These are phyloP conservation scores for Centrocercus urophasianus DNA, from an alignment of 2,113 vertebrate species.

Conservation along the genomic window DNA sequence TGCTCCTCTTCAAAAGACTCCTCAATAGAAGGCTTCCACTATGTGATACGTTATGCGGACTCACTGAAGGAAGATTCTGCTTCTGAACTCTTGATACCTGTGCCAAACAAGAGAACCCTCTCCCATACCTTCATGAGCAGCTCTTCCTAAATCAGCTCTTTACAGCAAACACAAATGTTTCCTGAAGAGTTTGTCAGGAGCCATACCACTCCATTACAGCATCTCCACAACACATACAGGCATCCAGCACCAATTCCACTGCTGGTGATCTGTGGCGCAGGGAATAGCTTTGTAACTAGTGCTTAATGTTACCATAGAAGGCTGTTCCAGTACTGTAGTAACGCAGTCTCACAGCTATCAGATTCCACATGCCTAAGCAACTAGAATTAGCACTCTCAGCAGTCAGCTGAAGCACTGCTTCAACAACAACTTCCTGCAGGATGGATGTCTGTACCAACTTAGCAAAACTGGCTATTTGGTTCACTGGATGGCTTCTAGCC, in stretches of 20 bases:
- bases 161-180: background rate
- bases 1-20: background rate
- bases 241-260: background rate
- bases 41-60: background rate
- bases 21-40: background rate
- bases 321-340: background rate
- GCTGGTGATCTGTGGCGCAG: background rate
- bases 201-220: background rate
- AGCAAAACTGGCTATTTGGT: background rate
- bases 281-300: background rate
- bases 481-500: background rate
- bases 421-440: background rate
- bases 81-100: background rate
- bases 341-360: background rate
- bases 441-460: background rate
- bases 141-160: background rate
- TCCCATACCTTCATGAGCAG: background rate
- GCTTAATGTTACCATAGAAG: background rate
- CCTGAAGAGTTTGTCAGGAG: background rate
- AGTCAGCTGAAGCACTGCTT: background rate
- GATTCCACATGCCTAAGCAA: background rate
- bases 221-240: background rate
- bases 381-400: background rate
- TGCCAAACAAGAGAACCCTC: background rate
- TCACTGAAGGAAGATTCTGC: background rate